These are phyloP conservation scores for Euwallacea fornicatus DNA, from an alignment of 1,140 invertebrate genomes.

Conservation along the genomic window DNA sequence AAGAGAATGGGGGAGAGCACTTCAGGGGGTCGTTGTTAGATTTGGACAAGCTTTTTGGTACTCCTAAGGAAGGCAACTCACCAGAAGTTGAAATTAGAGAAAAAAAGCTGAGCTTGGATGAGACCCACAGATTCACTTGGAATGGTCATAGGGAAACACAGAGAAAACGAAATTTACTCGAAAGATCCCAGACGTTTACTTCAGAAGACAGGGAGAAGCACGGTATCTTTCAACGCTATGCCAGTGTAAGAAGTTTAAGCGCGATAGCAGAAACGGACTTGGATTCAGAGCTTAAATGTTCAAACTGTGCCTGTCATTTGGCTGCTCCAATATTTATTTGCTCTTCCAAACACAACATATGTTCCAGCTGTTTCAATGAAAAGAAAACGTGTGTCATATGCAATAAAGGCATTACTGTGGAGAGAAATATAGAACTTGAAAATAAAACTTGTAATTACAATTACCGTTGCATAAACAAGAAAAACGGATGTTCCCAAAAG, in stretches of 20 bases:
- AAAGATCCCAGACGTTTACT: constrained; percentile 34
- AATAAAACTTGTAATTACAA: constrained; percentile 37
- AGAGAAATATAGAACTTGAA: constrained; percentile 45
- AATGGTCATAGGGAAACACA: constrained; percentile 5
- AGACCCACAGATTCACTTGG: constrained; percentile 18
- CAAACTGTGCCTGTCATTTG: constrained; percentile 41
- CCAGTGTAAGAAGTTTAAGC: constrained; percentile 32
- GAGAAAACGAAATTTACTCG: not conserved
- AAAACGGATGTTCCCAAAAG: constrained; percentile 42
- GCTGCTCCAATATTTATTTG: constrained; percentile 46
- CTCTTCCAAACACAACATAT: constrained; percentile 43
- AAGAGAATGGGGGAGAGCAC: not conserved
- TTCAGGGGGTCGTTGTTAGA: not conserved
- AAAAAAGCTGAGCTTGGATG: constrained; percentile 19
- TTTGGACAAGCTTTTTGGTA: constrained; percentile 15
- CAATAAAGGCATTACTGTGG: constrained; percentile 38
- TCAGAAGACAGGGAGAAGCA: constrained; percentile 28
- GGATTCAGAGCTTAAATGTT: constrained; percentile 40
- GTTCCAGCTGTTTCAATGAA: constrained; percentile 36
- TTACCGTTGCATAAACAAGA: constrained; percentile 42
- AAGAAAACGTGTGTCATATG: constrained; percentile 39
- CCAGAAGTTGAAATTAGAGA: constrained; percentile 1
- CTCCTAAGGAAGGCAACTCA: constrained; percentile 9
- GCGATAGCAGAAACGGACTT: constrained; percentile 33
- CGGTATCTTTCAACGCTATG: constrained; percentile 11